A percentile compares a stretch with the other conserved stretches of the same genome.
phyloP scores from a whole-genome alignment of 2,113 vertebrate genomes.

The Rhipidura dahli region DNA sequence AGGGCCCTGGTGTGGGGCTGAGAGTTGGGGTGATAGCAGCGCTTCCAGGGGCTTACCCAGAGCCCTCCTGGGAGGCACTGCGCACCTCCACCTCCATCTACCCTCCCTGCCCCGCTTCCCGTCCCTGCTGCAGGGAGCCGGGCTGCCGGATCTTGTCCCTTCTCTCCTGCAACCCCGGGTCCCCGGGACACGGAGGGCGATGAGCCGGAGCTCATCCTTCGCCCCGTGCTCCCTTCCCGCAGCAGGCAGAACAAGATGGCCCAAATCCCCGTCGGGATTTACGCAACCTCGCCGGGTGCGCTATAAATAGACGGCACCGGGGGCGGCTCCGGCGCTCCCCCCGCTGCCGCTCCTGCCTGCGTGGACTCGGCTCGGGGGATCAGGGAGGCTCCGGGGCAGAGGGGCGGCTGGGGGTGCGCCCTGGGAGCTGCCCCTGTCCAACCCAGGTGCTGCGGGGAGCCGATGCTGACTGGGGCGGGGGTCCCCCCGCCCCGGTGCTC shows the following conservation, averaged over 20 bases:
- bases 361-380: neutral
- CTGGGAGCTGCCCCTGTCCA: neutral
- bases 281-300: neutral
- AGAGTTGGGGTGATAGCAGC: neutral
- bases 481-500: too few species aligned
- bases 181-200: accelerated
- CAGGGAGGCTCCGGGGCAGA: neutral
- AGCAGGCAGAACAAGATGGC: neutral
- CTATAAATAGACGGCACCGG: constrained; percentile 22
- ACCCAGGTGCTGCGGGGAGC: accelerated
- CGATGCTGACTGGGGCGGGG: accelerated
- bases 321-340: neutral
- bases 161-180: neutral
- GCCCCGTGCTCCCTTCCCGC: neutral
- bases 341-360: neutral
- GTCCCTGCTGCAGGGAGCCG: neutral
- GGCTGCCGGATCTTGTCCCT: neutral
- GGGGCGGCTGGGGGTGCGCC: accelerated
- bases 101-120: neutral
- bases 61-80: neutral
- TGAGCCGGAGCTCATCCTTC: neutral
- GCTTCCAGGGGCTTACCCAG: neutral
- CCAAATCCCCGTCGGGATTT: constrained; percentile 15
- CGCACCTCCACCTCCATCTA: neutral
- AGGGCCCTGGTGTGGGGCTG: neutral